Evolutionary conservation across 2,113 vertebrate genomes (phyloP).

Genomic region (Saguinus imperator): DNA sequence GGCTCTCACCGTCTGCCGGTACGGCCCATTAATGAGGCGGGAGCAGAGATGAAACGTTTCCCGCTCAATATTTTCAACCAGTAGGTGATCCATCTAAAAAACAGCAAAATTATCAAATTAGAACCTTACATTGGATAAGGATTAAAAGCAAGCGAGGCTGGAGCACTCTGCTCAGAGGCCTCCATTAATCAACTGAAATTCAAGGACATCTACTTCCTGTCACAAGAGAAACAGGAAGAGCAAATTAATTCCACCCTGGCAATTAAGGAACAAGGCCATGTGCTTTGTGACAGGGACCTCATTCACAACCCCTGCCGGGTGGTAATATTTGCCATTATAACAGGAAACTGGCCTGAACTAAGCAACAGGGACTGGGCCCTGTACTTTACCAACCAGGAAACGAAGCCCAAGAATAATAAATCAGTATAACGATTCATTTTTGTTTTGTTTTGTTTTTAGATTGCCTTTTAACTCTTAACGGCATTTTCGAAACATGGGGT

Average conservation of each 20-base stretch:
- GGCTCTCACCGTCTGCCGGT: constrained; percentile 91
- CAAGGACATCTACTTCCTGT: constrained; percentile 86
- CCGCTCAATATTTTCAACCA: constrained; percentile 95
- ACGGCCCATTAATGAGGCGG: constrained; percentile 90
- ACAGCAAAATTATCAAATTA: constrained; percentile 87
- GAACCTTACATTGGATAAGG: constrained; percentile 82
- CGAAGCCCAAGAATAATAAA: constrained; percentile 71
- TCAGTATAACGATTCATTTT: constrained; percentile 50
- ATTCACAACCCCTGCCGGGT: constrained; percentile 84
- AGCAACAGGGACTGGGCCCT: constrained; percentile 63
- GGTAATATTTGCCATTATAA: constrained; percentile 85
- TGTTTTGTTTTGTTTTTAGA: constrained; percentile 55
- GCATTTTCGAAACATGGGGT: constrained; percentile 40
- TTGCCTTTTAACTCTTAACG: constrained; percentile 50
- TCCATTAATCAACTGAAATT: constrained; percentile 86
- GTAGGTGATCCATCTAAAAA: constrained; percentile 91
- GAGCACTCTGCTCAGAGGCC: constrained; percentile 78
- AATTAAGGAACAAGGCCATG: constrained; percentile 85
- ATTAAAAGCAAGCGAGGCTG: constrained; percentile 82
- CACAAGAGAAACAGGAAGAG: constrained; percentile 85
- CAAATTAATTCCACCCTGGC: constrained; percentile 87
- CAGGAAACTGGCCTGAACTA: constrained; percentile 83
- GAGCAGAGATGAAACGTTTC: constrained; percentile 95
- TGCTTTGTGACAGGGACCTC: constrained; percentile 84
- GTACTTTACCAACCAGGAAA: constrained; percentile 73